These are phyloP conservation scores for Mechanitis messenoides DNA, from an alignment of 2,888 invertebrate genomes.

Conservation along the genomic window DNA sequence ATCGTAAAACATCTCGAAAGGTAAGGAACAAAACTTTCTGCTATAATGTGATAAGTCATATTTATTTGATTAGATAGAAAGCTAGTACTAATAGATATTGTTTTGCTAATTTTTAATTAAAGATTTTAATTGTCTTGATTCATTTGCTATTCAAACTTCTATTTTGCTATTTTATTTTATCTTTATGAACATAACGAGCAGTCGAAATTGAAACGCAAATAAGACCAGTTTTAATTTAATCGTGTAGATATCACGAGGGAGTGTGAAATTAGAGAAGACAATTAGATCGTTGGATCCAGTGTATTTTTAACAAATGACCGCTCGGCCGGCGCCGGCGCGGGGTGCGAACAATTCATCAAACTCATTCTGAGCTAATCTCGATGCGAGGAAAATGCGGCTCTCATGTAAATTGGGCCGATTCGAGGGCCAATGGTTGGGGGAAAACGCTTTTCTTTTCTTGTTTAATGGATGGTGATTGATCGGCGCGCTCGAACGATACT, in stretches of 20 bases:
- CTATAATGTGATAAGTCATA: too few relatives aligned
- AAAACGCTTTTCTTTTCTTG: conserved; percentile 75
- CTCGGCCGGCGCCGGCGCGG: conserved; percentile 45
- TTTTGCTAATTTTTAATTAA: too few relatives aligned
- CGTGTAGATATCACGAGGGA: conserved; percentile 65
- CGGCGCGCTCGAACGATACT: conserved; percentile 65
- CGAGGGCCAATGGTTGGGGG: conserved; percentile 73
- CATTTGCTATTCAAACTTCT: neutral
- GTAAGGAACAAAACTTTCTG: conserved; percentile 71
- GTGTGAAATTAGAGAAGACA: conserved; percentile 76
- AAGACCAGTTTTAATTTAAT: conserved; percentile 49
- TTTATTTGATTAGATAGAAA: too few relatives aligned
- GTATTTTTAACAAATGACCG: conserved; percentile 78
- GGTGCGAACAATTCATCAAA: conserved; percentile 73
- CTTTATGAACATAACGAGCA: conserved; percentile 3
- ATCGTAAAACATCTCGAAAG: conserved; percentile 96
- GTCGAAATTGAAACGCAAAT: conserved; percentile 10
- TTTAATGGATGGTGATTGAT: conserved; percentile 78
- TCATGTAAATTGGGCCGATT: conserved; percentile 76
- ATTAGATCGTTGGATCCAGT: conserved; percentile 75
- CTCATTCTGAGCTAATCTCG: conserved; percentile 76
- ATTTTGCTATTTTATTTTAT: neutral
- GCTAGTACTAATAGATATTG: too few relatives aligned
- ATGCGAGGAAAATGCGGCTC: conserved; percentile 76
- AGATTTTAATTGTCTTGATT: too few relatives aligned